These are phyloP conservation scores for Gorsachius goisagi DNA, from an alignment of 2,113 vertebrate genomes.

Conservation along the genomic window DNA sequence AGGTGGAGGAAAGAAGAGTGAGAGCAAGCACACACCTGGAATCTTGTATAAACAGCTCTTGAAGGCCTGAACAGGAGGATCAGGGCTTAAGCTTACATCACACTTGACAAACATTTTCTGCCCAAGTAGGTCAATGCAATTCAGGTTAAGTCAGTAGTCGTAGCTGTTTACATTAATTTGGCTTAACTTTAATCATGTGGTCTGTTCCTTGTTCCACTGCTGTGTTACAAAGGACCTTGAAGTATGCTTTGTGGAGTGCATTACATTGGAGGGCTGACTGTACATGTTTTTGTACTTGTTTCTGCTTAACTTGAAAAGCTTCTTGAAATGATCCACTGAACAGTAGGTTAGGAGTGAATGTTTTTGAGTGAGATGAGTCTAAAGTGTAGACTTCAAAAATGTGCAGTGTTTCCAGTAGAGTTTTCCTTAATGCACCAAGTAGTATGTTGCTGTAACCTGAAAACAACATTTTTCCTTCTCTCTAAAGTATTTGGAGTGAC, in stretches of 20 bases:
- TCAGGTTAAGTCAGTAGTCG: conserved; percentile 54
- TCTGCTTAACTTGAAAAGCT: background rate
- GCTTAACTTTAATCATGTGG: background rate
- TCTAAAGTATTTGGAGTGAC: background rate
- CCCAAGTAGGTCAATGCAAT: conserved; percentile 59
- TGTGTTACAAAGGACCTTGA: background rate
- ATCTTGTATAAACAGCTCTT: background rate
- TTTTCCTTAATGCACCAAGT: background rate
- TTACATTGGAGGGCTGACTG: background rate
- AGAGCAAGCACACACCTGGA: conserved; percentile 10
- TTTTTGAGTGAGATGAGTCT: background rate
- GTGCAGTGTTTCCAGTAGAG: background rate
- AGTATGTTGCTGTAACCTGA: background rate
- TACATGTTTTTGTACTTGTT: background rate
- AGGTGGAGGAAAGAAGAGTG: background rate
- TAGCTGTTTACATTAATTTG: conserved; percentile 48
- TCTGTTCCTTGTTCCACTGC: conserved; percentile 40
- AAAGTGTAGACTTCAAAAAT: background rate
- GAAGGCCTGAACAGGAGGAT: background rate
- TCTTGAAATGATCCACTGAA: background rate
- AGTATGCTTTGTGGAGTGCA: background rate
- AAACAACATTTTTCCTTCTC: background rate
- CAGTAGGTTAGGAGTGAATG: background rate
- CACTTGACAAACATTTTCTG: conserved; percentile 50
- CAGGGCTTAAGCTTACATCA: conserved; percentile 17